These are phyloP conservation scores for Scopus umbretta DNA, from an alignment of 2,113 vertebrate species.

Conservation along the genomic window DNA sequence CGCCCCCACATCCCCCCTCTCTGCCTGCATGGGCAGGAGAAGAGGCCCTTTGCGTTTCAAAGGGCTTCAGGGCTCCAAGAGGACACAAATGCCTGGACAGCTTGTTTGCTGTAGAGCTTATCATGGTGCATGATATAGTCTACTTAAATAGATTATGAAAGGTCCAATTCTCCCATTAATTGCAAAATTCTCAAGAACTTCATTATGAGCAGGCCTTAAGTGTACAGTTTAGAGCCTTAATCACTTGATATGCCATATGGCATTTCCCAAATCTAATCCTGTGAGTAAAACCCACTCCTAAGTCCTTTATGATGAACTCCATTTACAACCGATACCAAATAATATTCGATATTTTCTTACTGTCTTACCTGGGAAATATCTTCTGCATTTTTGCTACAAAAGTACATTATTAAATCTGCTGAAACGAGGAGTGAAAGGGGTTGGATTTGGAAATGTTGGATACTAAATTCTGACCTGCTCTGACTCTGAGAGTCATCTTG, in stretches of 20 bases:
- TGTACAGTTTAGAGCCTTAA: not conserved
- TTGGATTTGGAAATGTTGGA: not conserved
- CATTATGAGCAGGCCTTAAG: not conserved
- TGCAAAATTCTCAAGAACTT: not conserved
- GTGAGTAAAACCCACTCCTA: not conserved
- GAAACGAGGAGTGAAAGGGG: not conserved
- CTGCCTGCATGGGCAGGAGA: not conserved
- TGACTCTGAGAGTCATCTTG: not conserved
- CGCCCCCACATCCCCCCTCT: fast-evolving
- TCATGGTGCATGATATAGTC: not conserved
- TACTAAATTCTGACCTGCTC: not conserved
- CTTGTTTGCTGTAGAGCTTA: not conserved
- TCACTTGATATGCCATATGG: not conserved
- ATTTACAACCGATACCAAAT: not conserved
- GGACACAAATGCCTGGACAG: not conserved
- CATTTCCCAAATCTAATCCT: not conserved
- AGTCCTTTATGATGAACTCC: not conserved
- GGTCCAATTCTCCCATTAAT: not conserved
- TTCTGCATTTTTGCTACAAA: not conserved
- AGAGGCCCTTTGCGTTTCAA: not conserved
- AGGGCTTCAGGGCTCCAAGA: not conserved
- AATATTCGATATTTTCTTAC: not conserved
- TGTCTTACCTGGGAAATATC: not conserved
- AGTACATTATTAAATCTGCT: not conserved
- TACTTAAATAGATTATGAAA: not conserved